Base-by-base conservation (phyloP, 2,888 invertebrate species). In the Microchrysa polita region DNA sequence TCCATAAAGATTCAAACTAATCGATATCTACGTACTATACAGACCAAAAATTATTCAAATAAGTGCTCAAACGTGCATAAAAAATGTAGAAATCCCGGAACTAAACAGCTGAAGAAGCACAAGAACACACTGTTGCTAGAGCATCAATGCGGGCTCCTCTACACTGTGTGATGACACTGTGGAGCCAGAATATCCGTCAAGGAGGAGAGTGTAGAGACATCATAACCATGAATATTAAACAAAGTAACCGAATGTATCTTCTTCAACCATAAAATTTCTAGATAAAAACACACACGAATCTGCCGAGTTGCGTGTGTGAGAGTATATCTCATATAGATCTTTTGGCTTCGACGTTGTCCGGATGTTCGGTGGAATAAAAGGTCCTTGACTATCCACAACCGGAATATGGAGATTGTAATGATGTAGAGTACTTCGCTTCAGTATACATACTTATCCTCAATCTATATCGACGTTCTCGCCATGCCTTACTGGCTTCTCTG, bases 201-300 rank as follows among this genome's bases (percentile, higher is more conserved):
- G n/a, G 27, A 34, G 27, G 27, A 34, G n/a, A n/a, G n/a, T 34
- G 27, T 34, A 52, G 52, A 40, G 61, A 61, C 23, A 40, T 23
- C 61, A n/a, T 12, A 20, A 48, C 23, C 69, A 69, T 69, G 69
- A 55, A 69, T 69, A 69, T 69, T 69, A 42, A 69, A 69, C 69
- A 42, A 40, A 55, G 55, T 42, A 55, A 69, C 57, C 55, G 23
- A 55, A 57, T 69, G 69, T 57, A 55, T 69, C 69, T 55, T 69
- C 57, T 40, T 22, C 55, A 69, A 69, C 55, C 55, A 57, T 69
- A 69, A 55, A 69, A 69, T 55, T 69, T 20, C 69, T 4, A 57
- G 69, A 69, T 69, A 55, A 69, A 69, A 69, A 69, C 18, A 27
- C 12, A 5, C 23, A 14, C 42, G 20, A 9, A 55, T 22, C 44